A percentile compares a stretch with the other conserved stretches of the same genome.
These are phyloP conservation scores for Trematomus loennbergii DNA, from an alignment of 2,113 vertebrate species.

Conservation along the genomic window DNA sequence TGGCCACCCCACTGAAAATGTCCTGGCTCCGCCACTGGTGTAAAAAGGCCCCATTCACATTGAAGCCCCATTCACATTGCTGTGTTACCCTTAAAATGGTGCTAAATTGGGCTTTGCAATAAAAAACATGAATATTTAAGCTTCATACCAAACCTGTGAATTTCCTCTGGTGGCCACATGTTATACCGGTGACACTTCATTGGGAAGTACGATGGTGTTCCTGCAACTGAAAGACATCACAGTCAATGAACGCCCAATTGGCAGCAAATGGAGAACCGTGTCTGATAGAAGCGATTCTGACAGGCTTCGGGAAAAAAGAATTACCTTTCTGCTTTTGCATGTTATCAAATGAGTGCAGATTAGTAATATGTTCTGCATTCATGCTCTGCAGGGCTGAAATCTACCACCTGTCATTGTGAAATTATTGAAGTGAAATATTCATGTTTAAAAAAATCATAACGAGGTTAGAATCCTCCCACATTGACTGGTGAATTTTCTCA, in stretches of 20 bases:
- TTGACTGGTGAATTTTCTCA: conserved; percentile 19
- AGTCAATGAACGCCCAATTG: conserved; percentile 23
- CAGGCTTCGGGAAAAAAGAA: conserved; percentile 26
- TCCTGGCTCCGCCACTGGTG: too few relatives aligned
- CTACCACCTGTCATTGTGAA: conserved; percentile 24
- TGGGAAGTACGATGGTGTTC: conserved; percentile 89
- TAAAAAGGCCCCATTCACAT: too few relatives aligned
- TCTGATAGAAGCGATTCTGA: conserved; percentile 34
- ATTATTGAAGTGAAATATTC: conserved; percentile 30
- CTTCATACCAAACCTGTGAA: conserved; percentile 55
- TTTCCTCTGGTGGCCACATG: conserved; percentile 77
- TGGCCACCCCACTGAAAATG: too few relatives aligned
- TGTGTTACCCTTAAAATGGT: too few relatives aligned
- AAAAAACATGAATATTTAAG: too few relatives aligned
- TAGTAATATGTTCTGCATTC: conserved; percentile 26
- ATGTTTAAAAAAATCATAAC: conserved; percentile 19
- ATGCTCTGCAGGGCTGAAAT: conserved; percentile 27
- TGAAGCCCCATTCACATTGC: too few relatives aligned
- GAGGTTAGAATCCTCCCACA: conserved; percentile 21
- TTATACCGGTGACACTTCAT: conserved; percentile 86
- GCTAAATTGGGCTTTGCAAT: too few relatives aligned
- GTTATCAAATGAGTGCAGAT: conserved; percentile 15
- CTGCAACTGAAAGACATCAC: conserved; percentile 68
- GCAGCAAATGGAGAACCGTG: conserved; percentile 12
- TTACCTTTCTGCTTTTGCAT: conserved; percentile 38